Evolutionary conservation across 2,888 invertebrate genomes (phyloP).

Genomic region (Hirtodrosophila histrioides): DNA sequence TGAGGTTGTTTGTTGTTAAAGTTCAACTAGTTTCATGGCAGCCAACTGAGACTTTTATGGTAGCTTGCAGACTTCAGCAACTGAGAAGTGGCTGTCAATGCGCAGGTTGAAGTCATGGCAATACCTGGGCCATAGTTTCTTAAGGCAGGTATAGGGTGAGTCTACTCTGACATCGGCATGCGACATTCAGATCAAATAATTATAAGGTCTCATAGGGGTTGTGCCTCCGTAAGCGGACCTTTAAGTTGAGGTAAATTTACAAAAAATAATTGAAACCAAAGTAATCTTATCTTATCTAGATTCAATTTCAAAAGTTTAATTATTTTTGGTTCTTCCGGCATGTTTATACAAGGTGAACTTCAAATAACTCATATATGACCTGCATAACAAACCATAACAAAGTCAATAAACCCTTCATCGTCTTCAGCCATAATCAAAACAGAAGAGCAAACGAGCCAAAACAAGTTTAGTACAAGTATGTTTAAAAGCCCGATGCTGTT

Average conservation of each 20-base stretch:
- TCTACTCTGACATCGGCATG: background rate
- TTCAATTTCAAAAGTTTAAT: too few relatives aligned
- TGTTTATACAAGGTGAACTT: background rate
- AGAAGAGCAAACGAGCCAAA: conserved; percentile 45
- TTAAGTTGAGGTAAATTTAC: too few relatives aligned
- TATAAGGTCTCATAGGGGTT: too few relatives aligned
- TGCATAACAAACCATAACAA: conserved; percentile 38
- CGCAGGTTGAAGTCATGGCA: conserved; percentile 64
- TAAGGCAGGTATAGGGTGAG: conserved; percentile 24
- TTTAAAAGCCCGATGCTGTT: conserved; percentile 28
- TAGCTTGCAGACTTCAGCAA: conserved; percentile 75
- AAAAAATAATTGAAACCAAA: too few relatives aligned
- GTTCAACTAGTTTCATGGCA: conserved; percentile 62
- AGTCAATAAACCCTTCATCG: conserved; percentile 58
- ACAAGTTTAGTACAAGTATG: conserved; percentile 47
- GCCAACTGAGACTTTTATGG: conserved; percentile 61
- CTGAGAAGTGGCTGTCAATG: conserved; percentile 63
- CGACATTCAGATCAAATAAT: too few relatives aligned
- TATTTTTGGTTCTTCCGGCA: too few relatives aligned
- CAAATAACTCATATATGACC: conserved; percentile 35
- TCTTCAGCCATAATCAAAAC: conserved; percentile 49
- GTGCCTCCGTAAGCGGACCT: too few relatives aligned
- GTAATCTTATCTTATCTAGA: too few relatives aligned
- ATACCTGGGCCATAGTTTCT: conserved; percentile 34
- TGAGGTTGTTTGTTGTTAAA: conserved; percentile 50